Conservation (phyloP, 2,888 invertebrate species). For the Rambutsinella grinnellia region DNA sequence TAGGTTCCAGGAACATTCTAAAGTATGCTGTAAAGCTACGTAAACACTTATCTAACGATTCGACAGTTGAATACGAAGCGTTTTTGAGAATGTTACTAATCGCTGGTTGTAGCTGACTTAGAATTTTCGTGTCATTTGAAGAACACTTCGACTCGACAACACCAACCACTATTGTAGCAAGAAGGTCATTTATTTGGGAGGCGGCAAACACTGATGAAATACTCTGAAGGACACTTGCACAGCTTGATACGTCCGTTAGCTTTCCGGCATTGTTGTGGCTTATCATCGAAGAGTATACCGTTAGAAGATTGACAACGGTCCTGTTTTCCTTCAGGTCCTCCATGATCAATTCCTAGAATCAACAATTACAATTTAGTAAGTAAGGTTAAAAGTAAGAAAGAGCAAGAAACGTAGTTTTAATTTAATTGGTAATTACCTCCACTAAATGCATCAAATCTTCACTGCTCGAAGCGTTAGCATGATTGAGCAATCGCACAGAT, state of each 20-base stretch:
- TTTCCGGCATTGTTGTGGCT: constrained; percentile 40
- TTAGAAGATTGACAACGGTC: constrained; percentile 3
- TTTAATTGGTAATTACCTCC: constrained; percentile 34
- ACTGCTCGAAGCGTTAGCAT: constrained; percentile 35
- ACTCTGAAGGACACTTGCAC: constrained; percentile 25
- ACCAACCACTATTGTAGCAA: constrained; percentile 7
- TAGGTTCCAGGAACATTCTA: constrained; percentile 44
- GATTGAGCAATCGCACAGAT: constrained; percentile 34
- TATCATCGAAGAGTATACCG: constrained; percentile 28
- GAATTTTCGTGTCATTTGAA: constrained; percentile 12
- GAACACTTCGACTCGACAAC: constrained; percentile 32
- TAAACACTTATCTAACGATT: constrained; percentile 21
- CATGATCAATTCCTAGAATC: too few relatives aligned
- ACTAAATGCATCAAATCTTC: constrained; percentile 38
- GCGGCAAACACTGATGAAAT: background rate
- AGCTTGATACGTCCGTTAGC: constrained; percentile 24
- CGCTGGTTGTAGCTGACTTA: constrained; percentile 19
- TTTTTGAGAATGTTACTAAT: constrained; percentile 12
- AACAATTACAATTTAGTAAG: too few relatives aligned
- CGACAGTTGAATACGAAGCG: constrained; percentile 8
- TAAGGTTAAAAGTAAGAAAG: too few relatives aligned
- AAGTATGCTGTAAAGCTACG: constrained; percentile 39
- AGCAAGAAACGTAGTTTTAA: too few relatives aligned
- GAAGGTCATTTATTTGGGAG: background rate
- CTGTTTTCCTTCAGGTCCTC: background rate